Evolutionary conservation across 2,113 vertebrate genomes (phyloP), one percentile per base, ranked within the genome.

Genomic region (Cariama cristata): DNA sequence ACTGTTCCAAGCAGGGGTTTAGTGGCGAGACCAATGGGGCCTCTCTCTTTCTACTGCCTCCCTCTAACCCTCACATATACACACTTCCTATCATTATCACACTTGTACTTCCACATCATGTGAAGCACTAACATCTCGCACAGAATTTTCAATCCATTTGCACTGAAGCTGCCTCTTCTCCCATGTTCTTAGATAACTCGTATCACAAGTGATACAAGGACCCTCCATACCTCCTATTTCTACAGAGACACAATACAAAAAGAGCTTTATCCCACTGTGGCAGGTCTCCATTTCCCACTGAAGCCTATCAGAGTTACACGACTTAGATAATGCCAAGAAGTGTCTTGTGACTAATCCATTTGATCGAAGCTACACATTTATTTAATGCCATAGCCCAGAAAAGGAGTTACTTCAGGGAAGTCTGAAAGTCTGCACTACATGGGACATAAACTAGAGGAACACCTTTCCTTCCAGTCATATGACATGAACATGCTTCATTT

Each of bases 41-140:
- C 30, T 23, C 32, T 16, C 11, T 60, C 59, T 66, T 8, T 3
- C 32, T 16, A 30, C 59, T 38, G 12, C 38, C 44, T 33, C 33
- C 5, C 19, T n/a, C 28, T 22, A 30, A 56, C 14, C 6, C 40
- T 55, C 52, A 28, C 22, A 50, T 0, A 0, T 24, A 50, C 52
- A 53, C 8, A 12, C 22, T 50, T 30, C 40, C 20, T 13, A 12
- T 11, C 26, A 33, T 18, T n/a, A 42, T 12, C 40, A 32, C 30
- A 19, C 24, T 35, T 32, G 9, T 6, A 42, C 35, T 44, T 50
- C 22, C 64, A 42, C 26, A 11, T 27, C 28, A 18, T 14, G 24
- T 30, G 53, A 40, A 45, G 11, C 68, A 33, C 52, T 32, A 45
- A 30, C 17, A 28, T 9, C 33, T 44, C 59, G 40, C 14, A 11